Percentiles rank a stretch among this genome's conserved stretches.
These are phyloP conservation scores for Clarias magur DNA, from an alignment of 2,113 vertebrate genomes.

Conservation along the genomic window DNA sequence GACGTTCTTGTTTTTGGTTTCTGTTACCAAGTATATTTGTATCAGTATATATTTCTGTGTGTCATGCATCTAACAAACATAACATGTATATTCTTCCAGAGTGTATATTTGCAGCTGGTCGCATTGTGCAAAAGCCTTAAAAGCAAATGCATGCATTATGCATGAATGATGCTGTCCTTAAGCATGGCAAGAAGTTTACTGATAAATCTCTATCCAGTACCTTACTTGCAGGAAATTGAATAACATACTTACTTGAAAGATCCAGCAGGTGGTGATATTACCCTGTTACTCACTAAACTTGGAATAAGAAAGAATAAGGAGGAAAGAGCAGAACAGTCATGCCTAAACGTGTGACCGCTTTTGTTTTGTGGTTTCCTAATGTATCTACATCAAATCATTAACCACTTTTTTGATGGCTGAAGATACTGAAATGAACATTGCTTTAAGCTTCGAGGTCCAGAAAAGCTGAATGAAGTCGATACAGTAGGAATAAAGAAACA, in stretches of 20 bases:
- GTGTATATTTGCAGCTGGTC: background rate
- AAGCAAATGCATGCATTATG: background rate
- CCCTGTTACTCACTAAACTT: background rate
- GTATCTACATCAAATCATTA: background rate
- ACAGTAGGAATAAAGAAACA: background rate
- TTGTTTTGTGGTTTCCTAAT: background rate
- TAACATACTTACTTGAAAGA: background rate
- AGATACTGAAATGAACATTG: background rate
- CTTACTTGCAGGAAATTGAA: background rate
- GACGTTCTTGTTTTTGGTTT: background rate
- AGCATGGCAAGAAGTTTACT: background rate
- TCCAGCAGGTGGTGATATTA: background rate
- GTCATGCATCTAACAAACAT: background rate
- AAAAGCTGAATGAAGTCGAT: background rate
- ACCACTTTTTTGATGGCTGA: background rate
- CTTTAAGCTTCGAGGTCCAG: background rate
- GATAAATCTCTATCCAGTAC: background rate
- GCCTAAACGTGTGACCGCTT: background rate
- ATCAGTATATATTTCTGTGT: background rate
- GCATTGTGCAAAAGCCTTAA: background rate
- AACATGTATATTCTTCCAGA: background rate
- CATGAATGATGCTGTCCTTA: background rate
- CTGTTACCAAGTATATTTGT: background rate
- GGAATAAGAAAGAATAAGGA: background rate
- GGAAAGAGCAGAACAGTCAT: background rate